Evolutionary conservation across 2,113 vertebrate genomes (phyloP), one percentile per base, ranked within the genome.

Genomic region (Istiophorus platypterus): DNA sequence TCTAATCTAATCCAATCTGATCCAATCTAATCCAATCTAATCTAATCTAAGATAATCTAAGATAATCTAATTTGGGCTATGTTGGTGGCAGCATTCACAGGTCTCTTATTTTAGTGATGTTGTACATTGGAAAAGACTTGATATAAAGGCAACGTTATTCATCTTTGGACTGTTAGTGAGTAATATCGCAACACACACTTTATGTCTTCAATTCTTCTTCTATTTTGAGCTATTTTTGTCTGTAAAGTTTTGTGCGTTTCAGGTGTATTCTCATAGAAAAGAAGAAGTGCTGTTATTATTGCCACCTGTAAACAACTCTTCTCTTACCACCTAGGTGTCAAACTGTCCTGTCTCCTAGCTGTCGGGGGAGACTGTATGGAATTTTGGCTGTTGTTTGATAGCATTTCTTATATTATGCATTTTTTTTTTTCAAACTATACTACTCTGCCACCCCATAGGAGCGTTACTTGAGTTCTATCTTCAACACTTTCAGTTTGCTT

Each of bases 281-380:
- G 13, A 63, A 63, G 11, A 65, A 4, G 17, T 26, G 67, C 20
- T 72, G 29, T 56, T 65, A 65, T 69, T 73, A 27, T 59, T 76
- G 20, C 22, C 69, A 34, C 45, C 27, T 11, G 57, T 51, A 69
- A 42, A 39, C 27, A 68, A 15, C 22, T 65, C 56, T 52, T 62
- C 37, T 62, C 18, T 49, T 57, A 41, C 27, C 90, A 88, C 62
- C 39, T 31, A 34, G 72, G 84, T 78, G 81, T 63, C n/a, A 72
- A 74, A 72, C 52, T 1, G 54, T 67, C 39, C 72, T 72, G 85
- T 84, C 84, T 86, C 71, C 75, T 49, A 5, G 51, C 70, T 59
- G 62, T 8, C 47, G 39, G 56, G 17, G 9, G 31, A 59, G 42
- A 29, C 18, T 58, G 64, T 11, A 26, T 26, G 57, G 31, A 37